Evolutionary conservation across 1,140 invertebrate genomes (phyloP), one percentile per base, ranked within the genome.

Genomic region (Drosophila kepulauana): DNA sequence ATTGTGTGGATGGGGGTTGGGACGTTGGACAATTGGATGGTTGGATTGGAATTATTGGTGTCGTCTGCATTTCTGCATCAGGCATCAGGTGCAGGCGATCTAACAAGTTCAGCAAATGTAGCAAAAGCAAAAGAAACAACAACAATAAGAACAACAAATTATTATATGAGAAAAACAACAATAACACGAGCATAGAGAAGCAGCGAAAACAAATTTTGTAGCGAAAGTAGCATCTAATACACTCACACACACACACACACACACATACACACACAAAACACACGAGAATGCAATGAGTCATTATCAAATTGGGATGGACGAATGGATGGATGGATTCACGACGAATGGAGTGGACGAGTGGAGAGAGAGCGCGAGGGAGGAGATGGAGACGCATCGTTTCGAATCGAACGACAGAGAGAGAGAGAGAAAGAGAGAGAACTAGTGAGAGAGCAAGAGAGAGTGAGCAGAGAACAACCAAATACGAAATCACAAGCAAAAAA

Each of bases 401-500:
- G 57, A 71, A 41, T 62, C 28, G 52, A 33, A n/a, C 57, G 67
- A 62, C 33, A 59, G 28, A 16, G 16, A 6, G 33, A 51, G 33
- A 51, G 15, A 45, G 41, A 43, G 49, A 52, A 28, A 46, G 35
- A 52, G 51, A 20, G 58, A 52, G 43, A 41, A 58, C 13, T 38
- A 46, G 35, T 46, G 51, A 20, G 20, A 25, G 20, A 25, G 20
- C 3, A 15, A 11, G 41, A 41, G 43, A 10, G 8, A 49, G 64
- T 25, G 16, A 68, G 56, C 46, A 77, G 38, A 58, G 33, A 65
- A 71, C 78, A 88, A 88, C 85, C 81, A 89, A 88, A 88, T 80
- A 84, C 56, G 70, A 84, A 80, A 79, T 38, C 45, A 64, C 59
- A 64, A 75, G 70, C 58, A 79, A 76, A 57, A 64, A 78, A 61